Percentiles rank a stretch among this genome's conserved stretches.
phyloP scores from a whole-genome alignment of 2,888 invertebrate genomes.

The Drosophila cognata region DNA sequence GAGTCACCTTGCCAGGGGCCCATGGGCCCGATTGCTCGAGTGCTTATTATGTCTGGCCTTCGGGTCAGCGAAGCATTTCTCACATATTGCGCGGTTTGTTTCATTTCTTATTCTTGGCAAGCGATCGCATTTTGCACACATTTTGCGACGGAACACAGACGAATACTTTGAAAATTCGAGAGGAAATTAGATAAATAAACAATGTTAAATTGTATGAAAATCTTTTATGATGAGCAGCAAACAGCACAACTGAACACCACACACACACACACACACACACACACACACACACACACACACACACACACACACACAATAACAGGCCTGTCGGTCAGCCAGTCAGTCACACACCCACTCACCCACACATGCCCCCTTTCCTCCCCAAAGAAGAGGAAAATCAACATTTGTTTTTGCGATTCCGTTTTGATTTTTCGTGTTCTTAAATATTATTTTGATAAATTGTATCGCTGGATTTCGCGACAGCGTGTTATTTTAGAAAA shows the following conservation, averaged over 20 bases:
- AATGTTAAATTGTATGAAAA: slow-evolving; percentile 67
- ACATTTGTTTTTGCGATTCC: slow-evolving; percentile 56
- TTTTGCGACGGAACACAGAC: slow-evolving; percentile 12
- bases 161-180: slow-evolving; percentile 55
- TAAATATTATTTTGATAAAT: slow-evolving; percentile 47
- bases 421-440: slow-evolving; percentile 20
- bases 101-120: slow-evolving; percentile 69
- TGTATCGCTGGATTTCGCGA: slow-evolving; percentile 29
- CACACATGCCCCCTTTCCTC: slow-evolving; percentile 39
- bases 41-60: slow-evolving; percentile 69
- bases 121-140: slow-evolving; percentile 42
- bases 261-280: background rate
- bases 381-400: slow-evolving; percentile 12
- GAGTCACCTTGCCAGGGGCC: slow-evolving; percentile 50
- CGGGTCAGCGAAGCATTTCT: slow-evolving; percentile 48
- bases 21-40: slow-evolving; percentile 16
- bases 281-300: slow-evolving; percentile 9
- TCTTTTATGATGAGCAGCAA: slow-evolving; percentile 52
- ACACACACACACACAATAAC: slow-evolving; percentile 14
- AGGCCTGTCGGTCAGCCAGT: slow-evolving; percentile 45
- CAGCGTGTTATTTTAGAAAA: slow-evolving; percentile 48
- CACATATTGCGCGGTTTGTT: slow-evolving; percentile 63
- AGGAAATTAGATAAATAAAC: slow-evolving; percentile 78
- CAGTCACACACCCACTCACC: slow-evolving; percentile 17
- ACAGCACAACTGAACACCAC: slow-evolving; percentile 1